Evolutionary conservation across 2,113 vertebrate genomes (phyloP).

Genomic region (Microtus ochrogaster): DNA sequence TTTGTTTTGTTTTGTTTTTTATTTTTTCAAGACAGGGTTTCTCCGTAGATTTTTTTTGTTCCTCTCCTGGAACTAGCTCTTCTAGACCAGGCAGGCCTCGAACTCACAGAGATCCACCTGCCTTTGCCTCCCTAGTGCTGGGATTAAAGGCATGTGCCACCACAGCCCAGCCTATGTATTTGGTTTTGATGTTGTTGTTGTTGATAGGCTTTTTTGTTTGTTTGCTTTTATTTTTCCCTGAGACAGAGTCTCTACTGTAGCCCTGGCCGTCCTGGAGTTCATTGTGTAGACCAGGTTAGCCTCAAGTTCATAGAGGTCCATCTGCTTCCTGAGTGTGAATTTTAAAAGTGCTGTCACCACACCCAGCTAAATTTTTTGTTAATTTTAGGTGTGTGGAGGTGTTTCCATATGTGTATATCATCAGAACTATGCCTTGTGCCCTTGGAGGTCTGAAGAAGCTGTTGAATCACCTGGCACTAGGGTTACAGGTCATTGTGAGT

Average conservation of each 20-base stretch:
- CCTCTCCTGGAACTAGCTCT: too few relatives aligned
- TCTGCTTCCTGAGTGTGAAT: not conserved
- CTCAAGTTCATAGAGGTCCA: not conserved
- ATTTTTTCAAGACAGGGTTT: too few relatives aligned
- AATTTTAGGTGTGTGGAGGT: not conserved
- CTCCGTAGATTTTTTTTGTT: too few relatives aligned
- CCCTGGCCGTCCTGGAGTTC: not conserved
- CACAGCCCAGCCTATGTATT: too few relatives aligned
- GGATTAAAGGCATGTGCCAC: too few relatives aligned
- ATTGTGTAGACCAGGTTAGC: not conserved
- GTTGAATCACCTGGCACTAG: not conserved
- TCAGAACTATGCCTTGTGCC: not conserved
- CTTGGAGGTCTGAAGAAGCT: not conserved
- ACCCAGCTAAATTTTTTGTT: not conserved
- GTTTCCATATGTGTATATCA: not conserved
- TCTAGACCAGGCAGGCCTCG: too few relatives aligned
- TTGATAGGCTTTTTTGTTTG: not conserved
- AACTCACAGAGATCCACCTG: too few relatives aligned
- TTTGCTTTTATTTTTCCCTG: not conserved
- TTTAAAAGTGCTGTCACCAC: not conserved
- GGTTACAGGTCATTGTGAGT: not conserved
- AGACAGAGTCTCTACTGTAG: not conserved
- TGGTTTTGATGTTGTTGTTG: too few relatives aligned
- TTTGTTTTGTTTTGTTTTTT: too few relatives aligned
- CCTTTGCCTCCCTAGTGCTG: too few relatives aligned